phyloP scores from a whole-genome alignment of 2,888 invertebrate genomes.

The Drosophila paramelanica region DNA sequence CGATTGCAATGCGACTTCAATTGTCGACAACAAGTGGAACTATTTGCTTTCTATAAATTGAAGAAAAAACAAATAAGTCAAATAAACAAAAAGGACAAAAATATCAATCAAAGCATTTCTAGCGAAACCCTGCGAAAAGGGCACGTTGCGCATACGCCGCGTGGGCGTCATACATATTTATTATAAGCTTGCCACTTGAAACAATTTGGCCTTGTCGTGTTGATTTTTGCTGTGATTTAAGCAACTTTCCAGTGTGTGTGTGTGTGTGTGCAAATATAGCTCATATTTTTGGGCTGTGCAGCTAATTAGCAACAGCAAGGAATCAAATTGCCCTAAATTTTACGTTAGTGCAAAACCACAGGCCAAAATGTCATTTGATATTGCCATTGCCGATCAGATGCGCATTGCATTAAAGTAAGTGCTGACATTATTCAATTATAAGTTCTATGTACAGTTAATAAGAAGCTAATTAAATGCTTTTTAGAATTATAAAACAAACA shows the following conservation, averaged over 20 bases:
- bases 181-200: constrained; percentile 39
- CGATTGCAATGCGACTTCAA: constrained; percentile 24
- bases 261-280: background rate
- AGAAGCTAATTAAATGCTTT: background rate
- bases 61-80: background rate
- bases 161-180: constrained; percentile 40
- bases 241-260: constrained; percentile 26
- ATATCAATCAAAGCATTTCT: constrained; percentile 27
- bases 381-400: constrained; percentile 83
- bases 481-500: background rate
- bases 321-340: constrained; percentile 36
- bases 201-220: constrained; percentile 37
- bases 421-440: background rate
- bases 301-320: constrained; percentile 36
- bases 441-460: too few relatives aligned
- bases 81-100: background rate
- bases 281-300: constrained; percentile 6
- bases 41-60: constrained; percentile 5
- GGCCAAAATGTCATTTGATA: constrained; percentile 80
- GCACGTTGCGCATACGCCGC: constrained; percentile 53
- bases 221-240: constrained; percentile 56
- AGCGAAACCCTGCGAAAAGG: constrained; percentile 31
- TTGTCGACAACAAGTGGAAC: constrained; percentile 44
- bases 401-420: constrained; percentile 83
- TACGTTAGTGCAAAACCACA: constrained; percentile 31